Evolutionary conservation across 1,140 invertebrate species (phyloP), one percentile per base, ranked within the genome.

Genomic region (Apis cerana): DNA sequence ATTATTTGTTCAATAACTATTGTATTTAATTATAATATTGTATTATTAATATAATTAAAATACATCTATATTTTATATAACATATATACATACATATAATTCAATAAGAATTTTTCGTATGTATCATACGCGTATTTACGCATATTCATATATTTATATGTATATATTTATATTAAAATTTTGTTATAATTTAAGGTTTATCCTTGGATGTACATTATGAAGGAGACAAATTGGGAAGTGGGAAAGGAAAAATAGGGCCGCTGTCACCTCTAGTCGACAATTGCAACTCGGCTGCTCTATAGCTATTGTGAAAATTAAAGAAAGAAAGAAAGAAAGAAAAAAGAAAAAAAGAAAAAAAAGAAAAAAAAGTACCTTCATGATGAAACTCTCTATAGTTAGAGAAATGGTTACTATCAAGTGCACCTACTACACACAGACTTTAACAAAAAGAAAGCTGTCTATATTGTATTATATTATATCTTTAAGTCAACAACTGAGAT

Each of bases 171-270:
- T n/a, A 59, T 80, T 59, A 74, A 70, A 43, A 75, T 81, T 67
- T 58, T 43, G 9, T 70, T 71, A 64, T 43, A 82, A 75, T 94
- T 92, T 67, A 90, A 96, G 96, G 95, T 91, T 95, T 96, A 85
- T 96, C 97, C 56, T 93, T 97, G 89, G 97, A 97, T 90, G 95
- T 97, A 84, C 96, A 97, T 90, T 97, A 97, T 89, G 97, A 97
- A 92, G 95, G 97, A 87, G 97, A 97, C 94, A 95, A 95, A 84
- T 92, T 95, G 82, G 94, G 94, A 88, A 95, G 95, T 56, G 96
- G 96, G 65, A 96, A 96, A 89, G 96, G 96, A 86, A 96, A 96
- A 84, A 95, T 97, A 80, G 97, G 97, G 87, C 96, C 97, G 48
- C 94, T 97, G 91, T 97, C 97, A 85, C 97, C 97, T 64, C 95